Percentiles rank a stretch among this genome's conserved stretches.
phyloP scores from a whole-genome alignment of 2,113 vertebrate species.

The Euleptes europaea region DNA sequence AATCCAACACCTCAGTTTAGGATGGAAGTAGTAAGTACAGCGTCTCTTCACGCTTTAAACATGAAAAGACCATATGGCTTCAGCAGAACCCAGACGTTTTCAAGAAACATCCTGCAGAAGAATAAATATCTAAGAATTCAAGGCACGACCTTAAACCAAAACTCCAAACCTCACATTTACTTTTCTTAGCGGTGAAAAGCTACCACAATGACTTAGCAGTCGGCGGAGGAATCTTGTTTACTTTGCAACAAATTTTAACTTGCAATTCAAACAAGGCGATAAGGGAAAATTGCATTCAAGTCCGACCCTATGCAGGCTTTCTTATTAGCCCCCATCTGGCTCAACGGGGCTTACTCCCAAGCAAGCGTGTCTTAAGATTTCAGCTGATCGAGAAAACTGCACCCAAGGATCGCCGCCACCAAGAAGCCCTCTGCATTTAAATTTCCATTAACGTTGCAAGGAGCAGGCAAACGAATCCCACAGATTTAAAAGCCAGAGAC shows the following conservation, averaged over 20 bases:
- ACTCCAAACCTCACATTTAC: conserved; percentile 23
- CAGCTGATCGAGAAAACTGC: background rate
- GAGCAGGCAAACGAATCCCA: background rate
- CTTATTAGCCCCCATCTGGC: too few relatives aligned
- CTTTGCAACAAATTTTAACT: background rate
- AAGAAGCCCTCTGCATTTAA: background rate
- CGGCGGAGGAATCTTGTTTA: background rate
- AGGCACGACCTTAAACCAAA: conserved; percentile 12
- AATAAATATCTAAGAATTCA: background rate
- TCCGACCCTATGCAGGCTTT: too few relatives aligned
- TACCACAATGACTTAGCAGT: background rate
- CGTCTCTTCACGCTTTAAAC: conserved; percentile 18
- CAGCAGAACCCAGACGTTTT: conserved; percentile 5
- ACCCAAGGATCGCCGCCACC: background rate
- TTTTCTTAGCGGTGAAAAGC: conserved; percentile 4
- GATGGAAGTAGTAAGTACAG: conserved; percentile 27
- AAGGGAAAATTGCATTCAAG: background rate
- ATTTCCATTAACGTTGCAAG: background rate
- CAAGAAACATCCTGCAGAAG: conserved; percentile 18
- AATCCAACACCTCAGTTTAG: background rate
- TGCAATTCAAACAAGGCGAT: background rate
- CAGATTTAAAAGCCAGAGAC: background rate
- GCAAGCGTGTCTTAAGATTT: too few relatives aligned
- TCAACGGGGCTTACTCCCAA: too few relatives aligned
- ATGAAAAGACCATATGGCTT: conserved; percentile 49